phyloP scores from a whole-genome alignment of 2,113 vertebrate genomes.

The Orientallactaga bullata region DNA sequence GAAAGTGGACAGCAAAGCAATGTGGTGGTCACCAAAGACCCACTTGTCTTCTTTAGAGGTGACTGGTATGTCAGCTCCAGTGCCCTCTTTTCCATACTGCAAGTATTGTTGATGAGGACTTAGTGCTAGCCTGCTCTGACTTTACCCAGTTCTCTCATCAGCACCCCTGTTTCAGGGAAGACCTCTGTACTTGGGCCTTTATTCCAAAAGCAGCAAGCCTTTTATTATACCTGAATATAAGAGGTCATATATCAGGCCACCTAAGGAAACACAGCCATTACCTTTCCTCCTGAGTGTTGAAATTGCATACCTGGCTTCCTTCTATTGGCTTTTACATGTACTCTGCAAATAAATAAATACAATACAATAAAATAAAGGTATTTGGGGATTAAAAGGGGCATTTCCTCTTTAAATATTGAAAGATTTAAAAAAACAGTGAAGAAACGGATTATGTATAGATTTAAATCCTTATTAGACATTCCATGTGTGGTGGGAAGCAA shows the following conservation, averaged over 20 bases:
- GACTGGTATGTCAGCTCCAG: background rate
- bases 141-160: background rate
- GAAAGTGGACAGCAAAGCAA: background rate
- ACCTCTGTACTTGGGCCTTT: background rate
- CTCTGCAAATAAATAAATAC: too few species aligned
- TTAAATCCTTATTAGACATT: conserved; percentile 38
- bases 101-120: background rate
- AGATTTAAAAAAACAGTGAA: conserved; percentile 8
- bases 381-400: conserved; percentile 34
- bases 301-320: background rate
- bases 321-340: background rate
- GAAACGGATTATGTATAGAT: conserved; percentile 35
- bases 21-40: background rate
- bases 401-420: conserved; percentile 57
- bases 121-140: background rate
- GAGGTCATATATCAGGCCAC: conserved; percentile 6
- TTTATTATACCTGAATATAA: background rate
- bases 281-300: background rate
- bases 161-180: background rate
- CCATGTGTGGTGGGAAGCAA: background rate
- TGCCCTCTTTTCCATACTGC: background rate
- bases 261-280: background rate
- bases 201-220: background rate
- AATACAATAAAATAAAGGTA: conserved; percentile 7
- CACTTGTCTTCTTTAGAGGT: background rate